Base-by-base conservation (phyloP, 2,888 invertebrate species). In the Malthinus seriepunctatus region DNA sequence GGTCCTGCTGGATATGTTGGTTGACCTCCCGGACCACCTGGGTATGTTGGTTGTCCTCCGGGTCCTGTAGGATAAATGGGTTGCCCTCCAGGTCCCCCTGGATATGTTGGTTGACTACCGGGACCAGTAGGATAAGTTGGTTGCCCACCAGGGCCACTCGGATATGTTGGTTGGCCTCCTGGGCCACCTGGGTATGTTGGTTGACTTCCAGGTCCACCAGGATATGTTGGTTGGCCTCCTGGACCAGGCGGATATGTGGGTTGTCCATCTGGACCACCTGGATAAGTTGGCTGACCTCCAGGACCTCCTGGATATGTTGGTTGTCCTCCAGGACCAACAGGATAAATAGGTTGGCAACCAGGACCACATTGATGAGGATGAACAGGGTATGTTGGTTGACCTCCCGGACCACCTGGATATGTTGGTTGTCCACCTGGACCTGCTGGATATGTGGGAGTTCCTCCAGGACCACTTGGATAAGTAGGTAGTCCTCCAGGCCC, bases 351-450 rank as follows among this genome's bases (percentile, higher is more conserved):
- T 49, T 49, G 49, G n/a, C 37, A 34, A 5, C 35, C 38, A 7
- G 50, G 39, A 12, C 49, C 31, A 2, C n/a, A n/a, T n/a, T n/a
- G n/a, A n/a, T n/a, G n/a, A n/a, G n/a, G n/a, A n/a, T 37, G 33
- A 1, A 0, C 3, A 3, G 37, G 38, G 11, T 10, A 8, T 6
- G 8, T 9, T 12, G 9, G 12, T 48, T 11, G 11, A 1, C 42
- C 42, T 0, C 42, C 42, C 14, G 42, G 42, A 12, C 4, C 9
- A 42, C 11, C 12, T 1, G 12, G 42, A 15, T 42, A 42, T n/a
- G 9, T 15, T 15, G 32, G 34, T 54, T 56, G 59, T 31, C 60
- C 68, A 7, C 59, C 68, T 12, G 64, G 51, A 39, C 57, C 34
- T 32, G 50, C 38, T 11, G 32, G 31, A 39, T 50, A 50, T n/a